Conservation (phyloP, 2,113 vertebrate genomes). For the Hyla sarda region DNA sequence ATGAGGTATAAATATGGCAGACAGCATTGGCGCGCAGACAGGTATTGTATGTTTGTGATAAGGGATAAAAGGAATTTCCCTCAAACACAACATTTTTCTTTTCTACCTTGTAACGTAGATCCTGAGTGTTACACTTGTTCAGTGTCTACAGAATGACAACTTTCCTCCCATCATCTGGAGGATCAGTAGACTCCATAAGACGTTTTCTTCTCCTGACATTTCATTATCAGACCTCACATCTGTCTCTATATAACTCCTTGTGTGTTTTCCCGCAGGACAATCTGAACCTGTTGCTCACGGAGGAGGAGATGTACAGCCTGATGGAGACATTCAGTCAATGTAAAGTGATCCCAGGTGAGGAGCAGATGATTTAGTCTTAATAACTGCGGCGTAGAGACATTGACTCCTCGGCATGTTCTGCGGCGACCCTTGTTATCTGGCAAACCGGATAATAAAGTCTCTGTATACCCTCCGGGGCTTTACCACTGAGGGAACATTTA, state of each 20-base stretch:
- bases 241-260: background rate
- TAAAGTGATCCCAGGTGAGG: conserved; percentile 90
- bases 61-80: too few relatives aligned
- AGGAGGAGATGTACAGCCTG: conserved; percentile 96
- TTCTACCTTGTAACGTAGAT: too few relatives aligned
- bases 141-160: background rate
- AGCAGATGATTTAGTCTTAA: background rate
- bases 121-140: background rate
- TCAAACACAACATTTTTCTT: too few relatives aligned
- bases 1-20: too few relatives aligned
- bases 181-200: background rate
- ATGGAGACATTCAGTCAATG: conserved; percentile 88
- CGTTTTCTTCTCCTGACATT: background rate
- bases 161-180: background rate
- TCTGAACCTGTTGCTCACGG: conserved; percentile 92
- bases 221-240: background rate
- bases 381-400: background rate
- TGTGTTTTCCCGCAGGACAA: conserved; percentile 80
- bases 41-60: too few relatives aligned
- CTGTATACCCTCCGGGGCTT: background rate
- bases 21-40: too few relatives aligned
- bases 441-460: conserved; percentile 9
- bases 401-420: background rate
- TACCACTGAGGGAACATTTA: background rate
- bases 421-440: background rate